These are phyloP conservation scores for Chiridota heheva DNA, from an alignment of 35 echinoderm and acorn worm genomes.

Conservation along the genomic window DNA sequence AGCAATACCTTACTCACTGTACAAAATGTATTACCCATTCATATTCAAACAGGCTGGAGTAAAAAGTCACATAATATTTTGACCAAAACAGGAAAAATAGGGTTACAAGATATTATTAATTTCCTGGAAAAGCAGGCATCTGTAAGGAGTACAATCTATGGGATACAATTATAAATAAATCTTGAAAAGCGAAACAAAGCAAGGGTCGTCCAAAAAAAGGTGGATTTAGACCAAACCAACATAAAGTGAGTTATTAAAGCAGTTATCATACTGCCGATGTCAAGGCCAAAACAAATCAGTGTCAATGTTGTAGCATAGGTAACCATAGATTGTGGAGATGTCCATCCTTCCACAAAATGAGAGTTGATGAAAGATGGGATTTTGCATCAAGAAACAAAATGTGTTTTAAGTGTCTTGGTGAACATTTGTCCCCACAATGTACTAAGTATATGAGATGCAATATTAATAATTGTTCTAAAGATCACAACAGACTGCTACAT, in stretches of 20 bases:
- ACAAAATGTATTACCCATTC: conserved; percentile 25
- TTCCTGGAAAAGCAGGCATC: conserved; percentile 25
- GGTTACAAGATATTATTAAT: background rate
- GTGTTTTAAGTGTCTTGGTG: conserved; percentile 21
- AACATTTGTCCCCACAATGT: background rate
- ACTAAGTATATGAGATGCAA: background rate
- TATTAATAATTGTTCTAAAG: conserved; percentile 25
- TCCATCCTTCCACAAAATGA: conserved; percentile 18
- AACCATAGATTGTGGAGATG: conserved; percentile 28
- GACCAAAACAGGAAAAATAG: background rate
- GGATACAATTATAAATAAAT: conserved; percentile 14
- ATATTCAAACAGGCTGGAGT: conserved; percentile 25
- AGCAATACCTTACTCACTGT: conserved; percentile 30
- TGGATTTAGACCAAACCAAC: background rate
- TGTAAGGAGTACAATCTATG: conserved; percentile 20
- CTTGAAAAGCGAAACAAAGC: conserved; percentile 4
- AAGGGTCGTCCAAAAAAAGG: background rate
- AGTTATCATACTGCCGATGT: conserved; percentile 11
- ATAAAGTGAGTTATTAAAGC: background rate
- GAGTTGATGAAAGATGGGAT: conserved; percentile 23
- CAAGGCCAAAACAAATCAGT: background rate
- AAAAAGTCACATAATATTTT: conserved; percentile 13
- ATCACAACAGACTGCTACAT: conserved; percentile 38
- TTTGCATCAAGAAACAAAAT: conserved; percentile 19
- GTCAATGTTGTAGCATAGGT: conserved; percentile 14